These are phyloP conservation scores for Caracal caracal DNA, from an alignment of 2,113 vertebrate genomes.

Conservation along the genomic window DNA sequence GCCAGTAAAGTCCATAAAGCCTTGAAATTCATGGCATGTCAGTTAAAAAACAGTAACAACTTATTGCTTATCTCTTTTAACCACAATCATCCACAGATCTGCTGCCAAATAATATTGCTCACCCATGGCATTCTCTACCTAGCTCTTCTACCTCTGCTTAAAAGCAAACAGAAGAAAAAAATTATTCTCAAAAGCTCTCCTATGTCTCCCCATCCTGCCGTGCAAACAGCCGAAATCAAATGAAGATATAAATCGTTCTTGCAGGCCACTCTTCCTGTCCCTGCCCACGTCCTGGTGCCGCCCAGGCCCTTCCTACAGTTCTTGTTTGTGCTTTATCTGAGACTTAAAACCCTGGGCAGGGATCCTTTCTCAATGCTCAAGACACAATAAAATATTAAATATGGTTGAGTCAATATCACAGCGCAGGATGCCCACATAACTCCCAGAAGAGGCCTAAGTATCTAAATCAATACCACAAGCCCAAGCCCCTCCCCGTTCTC, in stretches of 20 bases:
- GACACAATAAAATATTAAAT: conserved; percentile 30
- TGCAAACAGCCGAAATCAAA: neutral
- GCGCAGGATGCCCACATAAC: neutral
- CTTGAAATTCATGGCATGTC: neutral
- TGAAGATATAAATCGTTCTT: neutral
- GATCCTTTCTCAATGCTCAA: neutral
- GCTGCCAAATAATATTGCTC: neutral
- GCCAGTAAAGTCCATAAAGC: neutral
- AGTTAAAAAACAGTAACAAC: neutral
- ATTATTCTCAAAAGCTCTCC: neutral
- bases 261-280: neutral
- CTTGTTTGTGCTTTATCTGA: conserved; percentile 10
- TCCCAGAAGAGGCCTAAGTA: neutral
- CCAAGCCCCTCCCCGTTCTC: neutral
- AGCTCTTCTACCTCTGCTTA: neutral
- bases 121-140: neutral
- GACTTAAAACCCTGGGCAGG: neutral
- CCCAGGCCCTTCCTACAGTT: neutral
- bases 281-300: neutral
- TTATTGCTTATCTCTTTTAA: neutral
- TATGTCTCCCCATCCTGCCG: neutral
- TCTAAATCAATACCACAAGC: neutral
- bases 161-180: neutral
- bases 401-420: neutral
- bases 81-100: neutral